These are phyloP conservation scores for Columba janthina DNA, from an alignment of 2,113 vertebrate genomes.

Conservation along the genomic window DNA sequence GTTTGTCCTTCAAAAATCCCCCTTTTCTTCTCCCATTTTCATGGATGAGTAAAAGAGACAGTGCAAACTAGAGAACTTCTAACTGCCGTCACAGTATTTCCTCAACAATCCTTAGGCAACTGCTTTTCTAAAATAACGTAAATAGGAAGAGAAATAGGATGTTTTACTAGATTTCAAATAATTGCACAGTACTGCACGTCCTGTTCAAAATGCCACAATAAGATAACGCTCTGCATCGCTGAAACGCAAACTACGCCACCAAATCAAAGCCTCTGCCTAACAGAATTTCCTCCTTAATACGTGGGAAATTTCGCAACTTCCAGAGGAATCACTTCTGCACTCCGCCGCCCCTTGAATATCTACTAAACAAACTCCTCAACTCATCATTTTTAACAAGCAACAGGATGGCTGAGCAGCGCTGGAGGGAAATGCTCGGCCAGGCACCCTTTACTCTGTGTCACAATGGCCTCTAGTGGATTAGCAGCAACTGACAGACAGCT, in stretches of 20 bases:
- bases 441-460: slow-evolving; percentile 67
- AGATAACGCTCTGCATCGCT: neutral
- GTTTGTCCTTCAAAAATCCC: neutral
- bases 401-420: neutral
- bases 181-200: neutral
- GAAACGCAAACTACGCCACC: neutral
- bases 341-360: neutral
- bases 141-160: neutral
- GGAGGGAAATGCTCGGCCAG: neutral
- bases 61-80: neutral
- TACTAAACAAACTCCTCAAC: neutral
- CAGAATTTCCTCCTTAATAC: neutral
- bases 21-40: neutral
- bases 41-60: neutral
- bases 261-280: neutral
- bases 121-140: neutral
- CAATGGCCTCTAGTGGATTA: slow-evolving; percentile 86
- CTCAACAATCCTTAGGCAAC: neutral
- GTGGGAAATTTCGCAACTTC: neutral
- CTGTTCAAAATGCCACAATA: neutral
- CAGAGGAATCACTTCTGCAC: neutral
- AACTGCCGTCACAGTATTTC: neutral
- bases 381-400: neutral
- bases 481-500: slow-evolving; percentile 84
- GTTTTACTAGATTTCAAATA: neutral